A percentile compares a stretch with the other conserved stretches of the same genome.
Evolutionary conservation across 2,113 vertebrate genomes (phyloP).

Genomic region (Nymphicus hollandicus): DNA sequence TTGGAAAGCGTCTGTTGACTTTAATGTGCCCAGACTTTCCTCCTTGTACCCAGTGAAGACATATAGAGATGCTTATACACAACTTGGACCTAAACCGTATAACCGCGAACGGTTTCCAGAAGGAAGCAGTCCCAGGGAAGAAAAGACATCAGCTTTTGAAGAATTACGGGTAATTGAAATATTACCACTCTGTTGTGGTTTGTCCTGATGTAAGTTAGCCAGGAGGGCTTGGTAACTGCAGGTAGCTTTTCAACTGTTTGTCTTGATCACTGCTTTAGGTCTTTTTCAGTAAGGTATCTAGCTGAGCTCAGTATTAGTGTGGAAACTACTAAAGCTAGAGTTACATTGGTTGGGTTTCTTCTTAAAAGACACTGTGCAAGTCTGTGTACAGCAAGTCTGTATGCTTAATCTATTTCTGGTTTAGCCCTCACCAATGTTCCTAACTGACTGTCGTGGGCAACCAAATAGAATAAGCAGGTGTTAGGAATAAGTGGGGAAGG

Average conservation of each 20-base stretch:
- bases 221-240: neutral
- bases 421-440: neutral
- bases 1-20: neutral
- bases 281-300: neutral
- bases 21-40: neutral
- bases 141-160: neutral
- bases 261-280: neutral
- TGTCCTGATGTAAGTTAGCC: neutral
- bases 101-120: neutral
- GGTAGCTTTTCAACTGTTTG: neutral
- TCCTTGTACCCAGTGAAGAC: neutral
- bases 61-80: neutral
- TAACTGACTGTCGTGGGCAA: neutral
- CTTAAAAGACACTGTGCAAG: accelerated
- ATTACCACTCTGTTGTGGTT: neutral
- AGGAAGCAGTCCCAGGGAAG: neutral
- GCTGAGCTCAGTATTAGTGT: neutral
- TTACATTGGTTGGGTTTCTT: neutral
- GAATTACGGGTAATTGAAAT: neutral
- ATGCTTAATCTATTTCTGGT: neutral
- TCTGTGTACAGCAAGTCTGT: neutral
- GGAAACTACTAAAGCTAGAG: neutral
- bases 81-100: neutral
- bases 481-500: neutral
- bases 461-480: neutral